These are phyloP conservation scores for Lutjanus argentimaculatus DNA, from an alignment of 2,797 vertebrate genomes.

Conservation along the genomic window DNA sequence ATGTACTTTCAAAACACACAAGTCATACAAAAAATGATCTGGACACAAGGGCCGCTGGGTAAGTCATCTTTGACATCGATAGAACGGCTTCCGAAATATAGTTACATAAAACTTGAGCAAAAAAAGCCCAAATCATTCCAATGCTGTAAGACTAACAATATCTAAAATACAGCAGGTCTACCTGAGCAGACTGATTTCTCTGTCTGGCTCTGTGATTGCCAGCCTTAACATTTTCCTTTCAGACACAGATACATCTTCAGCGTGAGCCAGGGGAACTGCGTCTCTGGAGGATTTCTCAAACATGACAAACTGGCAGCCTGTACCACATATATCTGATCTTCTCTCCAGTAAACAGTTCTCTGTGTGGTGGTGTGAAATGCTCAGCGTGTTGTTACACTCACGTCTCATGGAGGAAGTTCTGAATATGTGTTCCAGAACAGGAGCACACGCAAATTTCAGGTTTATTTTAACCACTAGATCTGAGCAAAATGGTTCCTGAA, in stretches of 20 bases:
- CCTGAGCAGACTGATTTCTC: neutral
- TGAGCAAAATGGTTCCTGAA: neutral
- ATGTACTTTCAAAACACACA: conserved; percentile 2
- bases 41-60: neutral
- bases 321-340: conserved; percentile 12
- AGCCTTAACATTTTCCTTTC: conserved; percentile 1
- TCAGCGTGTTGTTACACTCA: neutral
- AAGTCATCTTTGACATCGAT: neutral
- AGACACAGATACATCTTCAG: neutral
- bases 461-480: neutral
- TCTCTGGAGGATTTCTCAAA: conserved; percentile 1
- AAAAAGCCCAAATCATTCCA: neutral
- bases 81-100: neutral
- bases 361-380: conserved; percentile 1
- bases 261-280: neutral
- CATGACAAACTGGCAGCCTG: conserved; percentile 5
- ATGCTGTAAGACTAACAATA: neutral
- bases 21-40: conserved; percentile 1
- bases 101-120: no score
- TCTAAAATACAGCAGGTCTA: neutral
- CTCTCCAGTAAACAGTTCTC: neutral
- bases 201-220: neutral
- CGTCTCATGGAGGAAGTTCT: neutral
- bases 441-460: neutral
- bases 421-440: neutral